Conservation (phyloP, 2,888 invertebrate genomes). For the Margaritifera margaritifera region DNA sequence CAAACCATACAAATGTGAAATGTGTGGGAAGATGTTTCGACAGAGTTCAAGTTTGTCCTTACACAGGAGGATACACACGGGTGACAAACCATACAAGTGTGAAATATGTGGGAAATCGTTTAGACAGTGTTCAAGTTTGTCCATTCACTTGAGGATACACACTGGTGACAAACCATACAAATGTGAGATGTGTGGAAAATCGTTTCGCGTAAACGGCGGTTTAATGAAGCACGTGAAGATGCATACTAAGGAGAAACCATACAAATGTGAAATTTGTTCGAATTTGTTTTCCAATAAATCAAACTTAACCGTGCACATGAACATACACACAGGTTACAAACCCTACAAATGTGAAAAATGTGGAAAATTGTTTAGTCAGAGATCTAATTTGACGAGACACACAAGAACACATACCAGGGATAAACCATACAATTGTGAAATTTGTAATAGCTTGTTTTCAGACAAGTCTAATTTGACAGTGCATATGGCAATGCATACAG, state of each 20-base stretch:
- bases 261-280: neutral
- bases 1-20: no score
- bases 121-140: neutral
- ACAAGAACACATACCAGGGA: neutral
- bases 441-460: neutral
- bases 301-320: neutral
- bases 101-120: neutral
- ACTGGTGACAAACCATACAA: neutral
- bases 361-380: neutral
- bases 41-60: no score
- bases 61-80: no score
- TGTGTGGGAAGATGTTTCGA: no score
- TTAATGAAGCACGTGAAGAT: neutral
- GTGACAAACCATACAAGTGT: no score
- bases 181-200: slow-evolving; percentile 1
- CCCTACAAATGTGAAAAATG: neutral
- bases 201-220: neutral
- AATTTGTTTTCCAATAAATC: neutral
- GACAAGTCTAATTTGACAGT: neutral
- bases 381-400: neutral
- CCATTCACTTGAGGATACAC: no score
- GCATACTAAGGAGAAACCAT: neutral
- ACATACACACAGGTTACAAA: slow-evolving; percentile 1
- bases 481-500: neutral
- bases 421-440: slow-evolving; percentile 1